Base-by-base conservation (phyloP, 2,113 vertebrate genomes). In the Cryptomyrus ogoouensis region DNA sequence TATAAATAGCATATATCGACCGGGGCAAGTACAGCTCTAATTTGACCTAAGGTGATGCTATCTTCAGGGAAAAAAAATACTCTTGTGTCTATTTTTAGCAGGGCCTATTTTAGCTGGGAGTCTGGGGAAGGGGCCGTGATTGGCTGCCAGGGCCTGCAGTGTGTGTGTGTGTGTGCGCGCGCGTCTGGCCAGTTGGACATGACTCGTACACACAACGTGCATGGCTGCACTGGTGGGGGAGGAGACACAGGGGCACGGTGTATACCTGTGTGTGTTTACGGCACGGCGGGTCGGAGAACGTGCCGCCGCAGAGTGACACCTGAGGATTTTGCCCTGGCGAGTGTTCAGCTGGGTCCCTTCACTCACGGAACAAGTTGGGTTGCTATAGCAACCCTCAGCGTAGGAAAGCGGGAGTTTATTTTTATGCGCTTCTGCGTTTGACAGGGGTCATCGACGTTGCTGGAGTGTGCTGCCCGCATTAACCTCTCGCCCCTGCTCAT, bases 71-170 rank as follows among this genome's bases (percentile, higher is more conserved):
- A 92, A 95, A 89, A 94, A 92, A 95, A 90, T 90, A 50, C 90
- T 92, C 92, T 88, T 13, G 53, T 91, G 91, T 88, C 94, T 96
- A 96, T 96, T 95, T 96, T 95, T 95, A 95, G 94, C 93, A 88
- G 91, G 94, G 92, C 92, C 10, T 12, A 93, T 96, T 94, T 94
- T 88, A 88, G 46, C n/a, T 27, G 47, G 42, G 27, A 46, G 52
- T 39, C 19, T 46, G 56, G 56, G 47, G 52, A 44, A 44, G 89
- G 53, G 91, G 19, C 13, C 86, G 83, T 90, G 89, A 42, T 88
- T 90, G 91, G 90, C 90, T 92, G 89, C 83, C 35, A 62, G 53
- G 39, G 15, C 47, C 90, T 90, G 90, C 88, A 86, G 88, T 70
- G 80, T 49, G 87, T 74, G 85, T 50, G 85, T 52, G 49, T 17